Conservation (phyloP, 2,888 invertebrate species). For the Gymnocheta viridis region DNA sequence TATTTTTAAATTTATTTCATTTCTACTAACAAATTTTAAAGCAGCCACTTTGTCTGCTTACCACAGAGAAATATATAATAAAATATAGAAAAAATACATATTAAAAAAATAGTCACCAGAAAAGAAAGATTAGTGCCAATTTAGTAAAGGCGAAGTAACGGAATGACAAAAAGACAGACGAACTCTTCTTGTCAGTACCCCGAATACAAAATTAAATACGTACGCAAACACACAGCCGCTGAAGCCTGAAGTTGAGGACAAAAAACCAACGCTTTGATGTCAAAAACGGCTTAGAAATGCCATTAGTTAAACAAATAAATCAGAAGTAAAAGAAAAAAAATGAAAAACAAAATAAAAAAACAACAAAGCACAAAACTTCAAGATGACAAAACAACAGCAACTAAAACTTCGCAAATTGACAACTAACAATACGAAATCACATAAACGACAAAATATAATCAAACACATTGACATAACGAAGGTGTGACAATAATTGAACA, state of each 20-base stretch:
- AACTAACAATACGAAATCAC: slow-evolving; percentile 35
- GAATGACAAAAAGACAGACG: not conserved
- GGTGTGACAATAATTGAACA: slow-evolving; percentile 70
- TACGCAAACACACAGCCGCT: not conserved
- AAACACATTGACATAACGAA: slow-evolving; percentile 64
- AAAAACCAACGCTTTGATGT: slow-evolving; percentile 37
- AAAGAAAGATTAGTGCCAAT: slow-evolving; percentile 48
- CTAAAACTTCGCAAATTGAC: slow-evolving; percentile 10
- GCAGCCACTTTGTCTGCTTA: slow-evolving; percentile 57
- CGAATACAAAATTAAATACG: slow-evolving; percentile 5
- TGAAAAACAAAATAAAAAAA: not conserved
- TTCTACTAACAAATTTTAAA: slow-evolving; percentile 28
- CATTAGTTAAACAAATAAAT: slow-evolving; percentile 63
- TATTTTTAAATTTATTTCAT: slow-evolving; percentile 16
- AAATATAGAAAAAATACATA: not conserved
- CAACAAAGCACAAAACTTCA: slow-evolving; percentile 10
- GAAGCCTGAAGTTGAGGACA: not conserved
- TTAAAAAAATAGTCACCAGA: not conserved
- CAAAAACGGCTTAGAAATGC: slow-evolving; percentile 39
- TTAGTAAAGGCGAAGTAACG: not conserved
- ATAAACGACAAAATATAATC: slow-evolving; percentile 43
- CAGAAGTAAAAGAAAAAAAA: slow-evolving; percentile 12
- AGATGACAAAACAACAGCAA: slow-evolving; percentile 44
- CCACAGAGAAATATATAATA: slow-evolving; percentile 4
- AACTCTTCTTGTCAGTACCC: slow-evolving; percentile 3